Conservation (phyloP, 2,888 invertebrate genomes). For the Nemotelus pantherinus region DNA sequence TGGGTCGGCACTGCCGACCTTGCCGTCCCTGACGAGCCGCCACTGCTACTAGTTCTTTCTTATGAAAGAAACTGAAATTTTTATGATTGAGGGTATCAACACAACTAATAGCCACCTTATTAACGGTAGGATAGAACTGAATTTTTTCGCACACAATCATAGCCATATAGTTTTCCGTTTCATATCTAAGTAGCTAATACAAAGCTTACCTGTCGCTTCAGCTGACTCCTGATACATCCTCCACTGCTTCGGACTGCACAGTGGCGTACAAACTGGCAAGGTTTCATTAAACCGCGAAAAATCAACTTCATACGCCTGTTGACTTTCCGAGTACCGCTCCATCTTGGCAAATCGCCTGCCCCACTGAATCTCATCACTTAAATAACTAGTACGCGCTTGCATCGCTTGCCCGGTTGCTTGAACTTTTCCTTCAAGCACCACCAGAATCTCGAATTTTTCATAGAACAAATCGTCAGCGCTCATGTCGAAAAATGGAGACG, state of each 20-base stretch:
- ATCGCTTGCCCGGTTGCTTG: slow-evolving; percentile 88
- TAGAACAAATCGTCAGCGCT: slow-evolving; percentile 86
- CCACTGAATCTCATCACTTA: slow-evolving; percentile 81
- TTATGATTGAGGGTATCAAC: too few relatives aligned
- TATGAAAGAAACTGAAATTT: too few relatives aligned
- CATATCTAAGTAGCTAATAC: too few relatives aligned
- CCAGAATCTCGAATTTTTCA: slow-evolving; percentile 86
- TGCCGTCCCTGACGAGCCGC: too few relatives aligned
- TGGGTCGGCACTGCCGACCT: too few relatives aligned
- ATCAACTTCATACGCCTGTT: slow-evolving; percentile 82
- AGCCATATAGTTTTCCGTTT: too few relatives aligned
- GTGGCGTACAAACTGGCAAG: slow-evolving; percentile 83
- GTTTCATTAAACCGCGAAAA: slow-evolving; percentile 88
- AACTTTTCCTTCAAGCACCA: slow-evolving; percentile 87
- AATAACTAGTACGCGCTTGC: slow-evolving; percentile 84
- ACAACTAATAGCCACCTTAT: too few relatives aligned
- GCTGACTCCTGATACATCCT: slow-evolving; percentile 53
- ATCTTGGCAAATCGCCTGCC: slow-evolving; percentile 85
- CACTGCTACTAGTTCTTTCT: too few relatives aligned
- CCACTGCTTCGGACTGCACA: slow-evolving; percentile 81
- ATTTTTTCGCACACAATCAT: too few relatives aligned
- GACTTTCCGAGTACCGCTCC: slow-evolving; percentile 76
- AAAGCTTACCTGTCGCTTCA: slow-evolving; percentile 61
- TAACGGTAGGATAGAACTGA: too few relatives aligned
- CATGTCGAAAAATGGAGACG: slow-evolving; percentile 88